Evolutionary conservation across 2,888 invertebrate genomes (phyloP).

Genomic region (Zaprionus lineosus): DNA sequence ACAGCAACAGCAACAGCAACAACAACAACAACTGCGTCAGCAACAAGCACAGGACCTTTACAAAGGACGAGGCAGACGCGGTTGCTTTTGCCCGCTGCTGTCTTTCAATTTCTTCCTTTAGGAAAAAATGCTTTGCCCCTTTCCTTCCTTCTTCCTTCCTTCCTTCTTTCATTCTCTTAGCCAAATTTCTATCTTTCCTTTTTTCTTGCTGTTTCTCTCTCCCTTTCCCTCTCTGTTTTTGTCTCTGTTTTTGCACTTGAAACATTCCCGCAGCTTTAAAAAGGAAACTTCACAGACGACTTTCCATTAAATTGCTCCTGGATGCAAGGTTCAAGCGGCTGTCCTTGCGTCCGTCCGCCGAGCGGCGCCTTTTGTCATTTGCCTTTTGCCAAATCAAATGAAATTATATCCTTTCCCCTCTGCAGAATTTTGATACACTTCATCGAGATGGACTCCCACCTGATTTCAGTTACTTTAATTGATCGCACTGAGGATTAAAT

Average conservation of each 20-base stretch:
- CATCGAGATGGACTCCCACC: too few species aligned
- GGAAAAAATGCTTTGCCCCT: constrained; percentile 69
- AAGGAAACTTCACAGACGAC: constrained; percentile 59
- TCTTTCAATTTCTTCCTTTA: constrained; percentile 63
- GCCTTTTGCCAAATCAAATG: constrained; percentile 54
- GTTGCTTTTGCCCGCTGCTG: constrained; percentile 53
- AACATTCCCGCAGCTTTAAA: constrained; percentile 64
- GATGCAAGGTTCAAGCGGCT: constrained; percentile 43
- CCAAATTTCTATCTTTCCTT: constrained; percentile 19
- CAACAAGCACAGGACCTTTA: too few species aligned
- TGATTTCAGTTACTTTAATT: background rate
- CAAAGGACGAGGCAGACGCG: constrained; percentile 41
- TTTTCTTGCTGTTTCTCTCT: constrained; percentile 3
- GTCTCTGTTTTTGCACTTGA: constrained; percentile 58
- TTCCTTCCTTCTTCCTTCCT: constrained; percentile 33
- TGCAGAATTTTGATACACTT: constrained; percentile 4
- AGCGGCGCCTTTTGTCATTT: constrained; percentile 15
- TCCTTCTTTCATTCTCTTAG: constrained; percentile 12
- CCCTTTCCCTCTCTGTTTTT: constrained; percentile 9
- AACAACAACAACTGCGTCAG: constrained; percentile 1
- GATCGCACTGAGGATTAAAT: too few species aligned
- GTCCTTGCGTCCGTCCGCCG: constrained; percentile 1
- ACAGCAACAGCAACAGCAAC: constrained; percentile 14
- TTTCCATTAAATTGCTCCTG: constrained; percentile 63
- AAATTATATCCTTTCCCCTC: constrained; percentile 50